A percentile compares a stretch with the other conserved stretches of the same genome.
Evolutionary conservation across 2,888 invertebrate species (phyloP).

Genomic region (Drosophila pegasa): DNA sequence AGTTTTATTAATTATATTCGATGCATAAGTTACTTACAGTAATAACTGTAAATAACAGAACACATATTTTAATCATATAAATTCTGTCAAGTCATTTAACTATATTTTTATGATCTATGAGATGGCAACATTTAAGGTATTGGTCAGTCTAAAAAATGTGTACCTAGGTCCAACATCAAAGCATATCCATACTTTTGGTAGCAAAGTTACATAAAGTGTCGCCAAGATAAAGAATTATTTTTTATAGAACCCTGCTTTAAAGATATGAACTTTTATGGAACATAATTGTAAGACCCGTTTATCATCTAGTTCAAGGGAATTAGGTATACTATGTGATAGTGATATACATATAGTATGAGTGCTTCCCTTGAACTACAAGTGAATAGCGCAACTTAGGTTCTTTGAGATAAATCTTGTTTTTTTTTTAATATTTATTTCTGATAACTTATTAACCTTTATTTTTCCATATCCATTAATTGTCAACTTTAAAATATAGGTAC

Average conservation of each 20-base stretch:
- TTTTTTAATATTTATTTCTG: background rate
- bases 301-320: background rate
- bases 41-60: background rate
- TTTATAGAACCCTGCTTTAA: conserved; percentile 3
- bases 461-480: background rate
- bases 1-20: background rate
- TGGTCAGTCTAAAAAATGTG: background rate
- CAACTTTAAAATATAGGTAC: background rate
- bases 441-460: background rate
- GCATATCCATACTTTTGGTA: background rate
- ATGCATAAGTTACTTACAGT: background rate
- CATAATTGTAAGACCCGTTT: conserved; percentile 1
- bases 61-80: background rate
- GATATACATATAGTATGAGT: background rate
- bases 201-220: background rate
- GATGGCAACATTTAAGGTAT: background rate
- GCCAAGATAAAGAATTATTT: background rate
- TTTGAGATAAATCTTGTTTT: background rate
- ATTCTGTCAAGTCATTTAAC: background rate
- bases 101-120: background rate
- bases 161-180: background rate
- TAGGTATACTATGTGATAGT: background rate
- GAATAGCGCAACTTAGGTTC: no score
- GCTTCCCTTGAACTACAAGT: background rate
- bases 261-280: conserved; percentile 12